phyloP scores from a whole-genome alignment of 92 coral and sea anemone genomes.

The Epizoanthus illoricatus region DNA sequence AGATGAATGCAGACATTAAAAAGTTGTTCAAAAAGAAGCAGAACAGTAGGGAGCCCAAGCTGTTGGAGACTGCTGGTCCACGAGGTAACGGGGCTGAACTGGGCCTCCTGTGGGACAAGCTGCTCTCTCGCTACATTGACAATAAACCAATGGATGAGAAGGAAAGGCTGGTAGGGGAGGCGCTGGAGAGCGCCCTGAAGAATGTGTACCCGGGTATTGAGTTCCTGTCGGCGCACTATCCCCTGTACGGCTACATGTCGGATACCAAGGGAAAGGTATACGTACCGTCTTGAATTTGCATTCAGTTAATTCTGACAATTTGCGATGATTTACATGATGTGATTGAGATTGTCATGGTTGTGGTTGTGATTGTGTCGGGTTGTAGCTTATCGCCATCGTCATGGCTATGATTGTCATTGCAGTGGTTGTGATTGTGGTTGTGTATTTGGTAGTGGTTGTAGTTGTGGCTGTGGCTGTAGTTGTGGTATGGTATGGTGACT shows the following conservation, averaged over 20 bases:
- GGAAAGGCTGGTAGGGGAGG: conserved; percentile 14
- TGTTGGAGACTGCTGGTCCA: conserved; percentile 30
- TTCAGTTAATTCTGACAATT: no score
- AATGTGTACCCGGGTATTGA: conserved; percentile 17
- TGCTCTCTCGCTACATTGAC: conserved; percentile 8
- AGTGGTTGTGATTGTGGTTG: no score
- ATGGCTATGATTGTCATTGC: no score
- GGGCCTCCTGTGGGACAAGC: conserved; percentile 23
- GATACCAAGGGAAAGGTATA: conserved; percentile 9
- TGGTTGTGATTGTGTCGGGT: no score
- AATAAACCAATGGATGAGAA: conserved; percentile 21
- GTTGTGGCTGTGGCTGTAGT: no score
- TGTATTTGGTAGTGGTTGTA: no score
- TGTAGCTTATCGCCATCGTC: no score
- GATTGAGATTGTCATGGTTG: no score
- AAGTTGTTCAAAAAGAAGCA: conserved; percentile 27
- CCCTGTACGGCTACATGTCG: conserved; percentile 34
- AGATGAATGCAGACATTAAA: conserved; percentile 35
- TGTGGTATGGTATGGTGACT: no score
- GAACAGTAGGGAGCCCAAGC: conserved; percentile 21
- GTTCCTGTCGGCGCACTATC: conserved; percentile 15
- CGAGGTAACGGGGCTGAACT: conserved; percentile 33
- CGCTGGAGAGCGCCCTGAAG: conserved; percentile 15
- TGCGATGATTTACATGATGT: no score
- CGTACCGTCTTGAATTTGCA: no score